Evolutionary conservation across 2,888 invertebrate species (phyloP).

Genomic region (Philereme transversata): DNA sequence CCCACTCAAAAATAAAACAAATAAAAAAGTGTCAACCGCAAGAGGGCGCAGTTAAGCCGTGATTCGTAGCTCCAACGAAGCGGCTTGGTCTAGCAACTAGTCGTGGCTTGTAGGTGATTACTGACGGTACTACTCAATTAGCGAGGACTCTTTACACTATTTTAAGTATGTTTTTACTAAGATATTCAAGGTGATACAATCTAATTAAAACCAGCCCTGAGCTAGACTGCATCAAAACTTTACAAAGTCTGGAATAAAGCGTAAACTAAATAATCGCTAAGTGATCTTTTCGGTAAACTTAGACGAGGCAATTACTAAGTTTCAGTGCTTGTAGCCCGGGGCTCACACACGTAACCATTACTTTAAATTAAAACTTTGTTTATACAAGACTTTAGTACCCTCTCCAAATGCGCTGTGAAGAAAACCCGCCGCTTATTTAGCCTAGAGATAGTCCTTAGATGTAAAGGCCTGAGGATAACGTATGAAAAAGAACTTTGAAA

Average conservation of each 20-base stretch:
- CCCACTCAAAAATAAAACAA: too few relatives aligned
- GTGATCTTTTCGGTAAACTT: conserved; percentile 18
- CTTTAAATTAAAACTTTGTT: not conserved
- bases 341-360: not conserved
- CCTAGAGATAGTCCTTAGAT: not conserved
- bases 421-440: too few relatives aligned
- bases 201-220: not conserved
- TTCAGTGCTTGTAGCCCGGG: not conserved
- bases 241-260: conserved; percentile 1
- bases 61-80: too few relatives aligned
- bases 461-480: too few relatives aligned
- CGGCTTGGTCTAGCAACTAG: too few relatives aligned
- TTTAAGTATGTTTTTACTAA: not conserved
- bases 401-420: not conserved
- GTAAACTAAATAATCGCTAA: conserved; percentile 6
- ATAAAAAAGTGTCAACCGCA: too few relatives aligned
- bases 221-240: conserved; percentile 2
- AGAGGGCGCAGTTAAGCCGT: too few relatives aligned
- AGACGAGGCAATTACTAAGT: conserved; percentile 13
- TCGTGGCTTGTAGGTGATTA: too few relatives aligned
- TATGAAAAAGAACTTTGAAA: too few relatives aligned
- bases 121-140: too few relatives aligned
- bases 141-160: too few relatives aligned
- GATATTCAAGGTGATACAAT: not conserved
- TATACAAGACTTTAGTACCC: not conserved